A percentile compares a stretch with the other conserved stretches of the same genome.
phyloP scores from a whole-genome alignment of 1,140 invertebrate genomes.

The Drosophila eugracilis region DNA sequence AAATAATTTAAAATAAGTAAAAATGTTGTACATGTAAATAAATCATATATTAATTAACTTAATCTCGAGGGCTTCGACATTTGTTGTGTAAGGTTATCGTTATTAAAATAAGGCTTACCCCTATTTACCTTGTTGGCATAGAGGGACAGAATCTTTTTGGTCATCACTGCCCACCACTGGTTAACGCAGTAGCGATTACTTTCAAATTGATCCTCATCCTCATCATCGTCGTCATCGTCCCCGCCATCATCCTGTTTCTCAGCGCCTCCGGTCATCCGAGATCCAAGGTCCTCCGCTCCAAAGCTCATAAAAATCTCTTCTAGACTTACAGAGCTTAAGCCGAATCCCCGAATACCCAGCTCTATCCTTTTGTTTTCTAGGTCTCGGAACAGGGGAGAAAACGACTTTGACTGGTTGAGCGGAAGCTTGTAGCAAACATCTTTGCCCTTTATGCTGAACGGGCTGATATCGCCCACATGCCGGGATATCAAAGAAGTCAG shows the following conservation, averaged over 20 bases:
- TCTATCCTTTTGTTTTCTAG: conserved; percentile 8
- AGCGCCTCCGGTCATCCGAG: conserved; percentile 1
- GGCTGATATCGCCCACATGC: conserved; percentile 2
- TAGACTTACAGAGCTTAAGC: conserved; percentile 95
- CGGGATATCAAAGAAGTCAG: conserved; percentile 10
- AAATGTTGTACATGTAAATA: too few species aligned
- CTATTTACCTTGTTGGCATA: background rate
- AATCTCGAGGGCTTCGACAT: too few species aligned
- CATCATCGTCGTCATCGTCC: background rate
- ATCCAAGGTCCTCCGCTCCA: conserved; percentile 4
- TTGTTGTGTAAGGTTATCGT: too few species aligned
- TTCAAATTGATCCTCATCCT: background rate
- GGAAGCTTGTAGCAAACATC: conserved; percentile 30
- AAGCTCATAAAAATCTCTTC: conserved; percentile 90
- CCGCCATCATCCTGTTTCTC: background rate
- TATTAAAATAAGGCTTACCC: background rate
- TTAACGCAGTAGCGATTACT: background rate
- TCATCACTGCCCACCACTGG: conserved; percentile 23
- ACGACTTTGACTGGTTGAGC: background rate
- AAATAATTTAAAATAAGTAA: too few species aligned
- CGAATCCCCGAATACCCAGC: conserved; percentile 87
- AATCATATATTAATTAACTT: background rate
- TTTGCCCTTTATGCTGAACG: background rate
- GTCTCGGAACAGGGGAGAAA: conserved; percentile 18
- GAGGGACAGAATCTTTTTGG: conserved; percentile 6